Evolutionary conservation across 2,888 invertebrate genomes (phyloP), one percentile per base, ranked within the genome.

Genomic region (Melipona beecheii): DNA sequence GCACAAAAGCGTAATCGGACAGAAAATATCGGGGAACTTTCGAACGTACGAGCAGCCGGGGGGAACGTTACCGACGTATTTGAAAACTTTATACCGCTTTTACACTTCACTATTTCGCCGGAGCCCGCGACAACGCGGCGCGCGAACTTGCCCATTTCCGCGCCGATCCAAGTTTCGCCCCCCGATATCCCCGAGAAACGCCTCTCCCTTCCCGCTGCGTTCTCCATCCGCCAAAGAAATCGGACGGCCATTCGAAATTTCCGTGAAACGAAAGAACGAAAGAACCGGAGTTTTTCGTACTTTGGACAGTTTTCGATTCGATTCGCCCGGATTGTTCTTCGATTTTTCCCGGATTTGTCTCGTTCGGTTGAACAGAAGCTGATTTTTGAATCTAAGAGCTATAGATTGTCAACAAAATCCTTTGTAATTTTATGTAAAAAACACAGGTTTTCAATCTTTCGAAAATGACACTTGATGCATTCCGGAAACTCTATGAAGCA

Each of bases 11-110:
- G 75, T 86, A 86, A 81, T 88, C 84, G 76, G 75, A 68, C 73
- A 79, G 86, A 88, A 88, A 87, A 88, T 71, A 75, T 86, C 73
- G 83, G 62, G n/a, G 72, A 85, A 85, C 85, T 85, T 84, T 66
- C 68, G 56, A 31, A 73, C 62, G n/a, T 15, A 54, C 43, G 43
- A 43, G 43, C 43, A 43, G 43, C 43, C 43, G 43, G 43, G 36
- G 27, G 9, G 31, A 17, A n/a, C 54, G 80, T 60, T 84, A 80
- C 72, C 76, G 78, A 77, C 78, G 79, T 76, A 84, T 80, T 85
- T 54, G 62, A 76, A 76, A 85, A 78, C 66, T 84, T 84, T 75
- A 49, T 70, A 72, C 85, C 75, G 69, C 75, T 85, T 84, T 84
- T 79, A 77, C 84, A 83, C 72, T 72, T 31, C 49, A 50, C 71